Conservation (phyloP, 1,140 invertebrate species). For the Drosophila lini region DNA sequence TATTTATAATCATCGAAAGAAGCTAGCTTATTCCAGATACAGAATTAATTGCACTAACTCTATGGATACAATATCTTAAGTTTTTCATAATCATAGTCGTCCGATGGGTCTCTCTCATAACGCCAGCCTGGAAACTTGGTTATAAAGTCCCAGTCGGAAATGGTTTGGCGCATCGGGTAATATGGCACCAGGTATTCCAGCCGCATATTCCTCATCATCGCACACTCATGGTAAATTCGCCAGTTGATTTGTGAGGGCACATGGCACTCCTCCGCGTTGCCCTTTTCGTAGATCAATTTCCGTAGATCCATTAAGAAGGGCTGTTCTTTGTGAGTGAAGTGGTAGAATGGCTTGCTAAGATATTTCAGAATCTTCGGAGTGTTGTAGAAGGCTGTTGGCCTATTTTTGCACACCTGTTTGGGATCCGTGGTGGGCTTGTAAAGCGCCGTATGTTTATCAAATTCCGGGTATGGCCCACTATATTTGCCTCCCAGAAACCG, state of each 20-base stretch:
- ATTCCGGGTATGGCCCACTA: not conserved
- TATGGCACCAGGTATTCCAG: not conserved
- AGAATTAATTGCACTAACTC: too few relatives aligned
- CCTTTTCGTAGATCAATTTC: not conserved
- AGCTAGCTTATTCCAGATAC: too few relatives aligned
- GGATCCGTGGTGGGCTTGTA: not conserved
- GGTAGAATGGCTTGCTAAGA: not conserved
- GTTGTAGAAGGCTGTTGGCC: not conserved
- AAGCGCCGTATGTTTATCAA: not conserved
- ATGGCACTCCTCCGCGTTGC: not conserved
- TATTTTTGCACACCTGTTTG: not conserved
- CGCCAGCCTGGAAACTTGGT: too few relatives aligned
- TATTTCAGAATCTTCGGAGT: not conserved
- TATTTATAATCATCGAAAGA: too few relatives aligned
- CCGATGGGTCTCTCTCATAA: too few relatives aligned
- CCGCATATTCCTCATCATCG: not conserved
- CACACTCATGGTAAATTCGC: not conserved
- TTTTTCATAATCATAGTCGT: not conserved
- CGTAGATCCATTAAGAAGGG: not conserved
- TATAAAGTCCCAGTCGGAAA: too few relatives aligned
- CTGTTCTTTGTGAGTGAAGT: not conserved
- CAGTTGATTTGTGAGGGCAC: not conserved
- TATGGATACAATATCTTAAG: too few relatives aligned
- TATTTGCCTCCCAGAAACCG: not conserved
- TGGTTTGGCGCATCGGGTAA: not conserved